phyloP scores from a whole-genome alignment of 1,140 invertebrate species.

The Xylocopa sonorina region DNA sequence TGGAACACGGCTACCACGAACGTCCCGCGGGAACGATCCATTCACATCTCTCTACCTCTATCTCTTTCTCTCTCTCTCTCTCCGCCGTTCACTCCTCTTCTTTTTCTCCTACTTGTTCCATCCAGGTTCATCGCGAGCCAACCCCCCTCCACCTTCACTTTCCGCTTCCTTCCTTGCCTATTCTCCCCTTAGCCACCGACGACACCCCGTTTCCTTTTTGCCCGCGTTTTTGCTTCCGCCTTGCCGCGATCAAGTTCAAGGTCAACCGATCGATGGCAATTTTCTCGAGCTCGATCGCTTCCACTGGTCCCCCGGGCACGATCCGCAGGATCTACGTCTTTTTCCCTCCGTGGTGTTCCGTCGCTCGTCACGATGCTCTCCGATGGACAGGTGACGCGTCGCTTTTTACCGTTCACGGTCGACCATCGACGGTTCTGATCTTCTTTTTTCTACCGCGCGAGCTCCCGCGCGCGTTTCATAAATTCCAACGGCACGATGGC shows the following conservation, averaged over 20 bases:
- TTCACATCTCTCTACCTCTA: constrained; percentile 46
- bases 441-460: not conserved
- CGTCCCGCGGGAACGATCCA: constrained; percentile 64
- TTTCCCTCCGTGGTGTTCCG: not conserved
- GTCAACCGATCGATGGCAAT: constrained; percentile 66
- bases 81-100: not conserved
- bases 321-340: constrained; percentile 33
- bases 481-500: constrained; percentile 35
- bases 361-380: not conserved
- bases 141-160: not conserved
- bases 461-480: constrained; percentile 15
- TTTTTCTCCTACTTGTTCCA: not conserved
- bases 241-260: constrained; percentile 59
- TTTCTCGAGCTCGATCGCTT: constrained; percentile 61
- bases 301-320: constrained; percentile 48
- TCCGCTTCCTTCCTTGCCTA: constrained; percentile 10
- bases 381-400: not conserved
- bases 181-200: not conserved
- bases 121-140: no score
- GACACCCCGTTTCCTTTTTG: not conserved
- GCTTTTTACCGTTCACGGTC: constrained; percentile 13
- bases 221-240: constrained; percentile 13
- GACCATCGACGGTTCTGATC: not conserved
- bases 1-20: constrained; percentile 62
- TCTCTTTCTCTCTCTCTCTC: no score